These are phyloP conservation scores for Germaria angustata DNA, from an alignment of 2,888 invertebrate genomes.

Conservation along the genomic window DNA sequence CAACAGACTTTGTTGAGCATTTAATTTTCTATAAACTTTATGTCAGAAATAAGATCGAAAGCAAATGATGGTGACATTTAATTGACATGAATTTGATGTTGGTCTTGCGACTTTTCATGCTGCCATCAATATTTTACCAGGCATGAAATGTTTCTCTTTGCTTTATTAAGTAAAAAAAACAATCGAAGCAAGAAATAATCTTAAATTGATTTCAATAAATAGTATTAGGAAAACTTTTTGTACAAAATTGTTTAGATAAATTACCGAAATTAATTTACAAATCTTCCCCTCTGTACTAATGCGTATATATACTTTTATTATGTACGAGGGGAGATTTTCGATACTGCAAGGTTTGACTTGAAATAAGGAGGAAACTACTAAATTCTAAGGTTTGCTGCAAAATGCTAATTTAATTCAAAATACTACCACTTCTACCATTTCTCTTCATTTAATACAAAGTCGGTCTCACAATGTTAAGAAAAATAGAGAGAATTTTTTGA, in stretches of 20 bases:
- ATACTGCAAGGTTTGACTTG: too few species aligned
- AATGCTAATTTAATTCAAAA: too few species aligned
- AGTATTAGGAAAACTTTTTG: neutral
- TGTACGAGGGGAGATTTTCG: neutral
- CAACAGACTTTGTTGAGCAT: neutral
- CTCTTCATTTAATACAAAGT: too few species aligned
- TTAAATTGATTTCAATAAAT: neutral
- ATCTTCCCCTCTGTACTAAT: too few species aligned
- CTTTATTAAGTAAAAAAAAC: neutral
- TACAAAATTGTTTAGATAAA: conserved; percentile 12
- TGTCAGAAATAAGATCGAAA: neutral
- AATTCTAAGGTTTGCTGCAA: too few species aligned
- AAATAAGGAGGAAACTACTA: too few species aligned
- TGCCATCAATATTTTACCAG: neutral
- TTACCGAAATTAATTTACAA: conserved; percentile 25
- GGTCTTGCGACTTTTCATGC: conserved; percentile 1
- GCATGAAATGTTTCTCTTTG: neutral
- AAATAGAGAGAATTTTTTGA: too few species aligned
- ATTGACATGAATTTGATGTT: conserved; percentile 37
- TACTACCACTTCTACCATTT: too few species aligned
- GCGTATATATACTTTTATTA: too few species aligned
- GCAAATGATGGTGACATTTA: conserved; percentile 17
- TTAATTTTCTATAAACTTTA: conserved; percentile 8
- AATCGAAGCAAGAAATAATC: neutral
- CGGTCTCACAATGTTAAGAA: too few species aligned